These are phyloP conservation scores for Ophioninae sp. DNA, from an alignment of 2,888 invertebrate genomes.

Conservation along the genomic window DNA sequence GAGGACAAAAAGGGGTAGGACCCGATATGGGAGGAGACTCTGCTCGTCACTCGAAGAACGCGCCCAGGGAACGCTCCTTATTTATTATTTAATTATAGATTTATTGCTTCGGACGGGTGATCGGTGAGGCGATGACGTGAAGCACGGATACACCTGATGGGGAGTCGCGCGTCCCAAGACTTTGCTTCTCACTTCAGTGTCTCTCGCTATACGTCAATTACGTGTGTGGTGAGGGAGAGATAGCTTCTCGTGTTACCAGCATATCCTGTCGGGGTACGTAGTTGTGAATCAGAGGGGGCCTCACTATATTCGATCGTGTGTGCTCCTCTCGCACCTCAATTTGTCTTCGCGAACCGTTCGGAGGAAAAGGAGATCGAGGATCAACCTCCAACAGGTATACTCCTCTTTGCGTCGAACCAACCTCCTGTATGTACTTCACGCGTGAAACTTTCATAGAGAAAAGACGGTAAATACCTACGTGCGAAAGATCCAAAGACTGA, in stretches of 20 bases:
- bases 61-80: conserved; percentile 69
- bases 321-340: conserved; percentile 63
- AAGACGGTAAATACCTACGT: conserved; percentile 28
- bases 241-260: too few relatives aligned
- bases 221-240: not conserved
- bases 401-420: conserved; percentile 45
- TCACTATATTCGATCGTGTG: conserved; percentile 34
- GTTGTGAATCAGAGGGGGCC: conserved; percentile 9
- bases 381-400: conserved; percentile 22
- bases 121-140: conserved; percentile 62
- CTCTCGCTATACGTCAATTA: not conserved
- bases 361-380: conserved; percentile 41
- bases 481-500: not conserved
- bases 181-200: conserved; percentile 23
- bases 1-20: conserved; percentile 75
- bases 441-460: conserved; percentile 69
- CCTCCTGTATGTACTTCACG: conserved; percentile 64
- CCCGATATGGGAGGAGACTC: conserved; percentile 75
- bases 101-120: conserved; percentile 70
- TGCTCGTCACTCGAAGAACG: conserved; percentile 66
- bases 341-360: conserved; percentile 60
- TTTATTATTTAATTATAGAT: conserved; percentile 79
- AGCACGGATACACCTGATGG: conserved; percentile 67
- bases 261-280: not conserved
- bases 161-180: conserved; percentile 47